Evolutionary conservation across 1,140 invertebrate genomes (phyloP).

Genomic region (Halictus rubicundus): DNA sequence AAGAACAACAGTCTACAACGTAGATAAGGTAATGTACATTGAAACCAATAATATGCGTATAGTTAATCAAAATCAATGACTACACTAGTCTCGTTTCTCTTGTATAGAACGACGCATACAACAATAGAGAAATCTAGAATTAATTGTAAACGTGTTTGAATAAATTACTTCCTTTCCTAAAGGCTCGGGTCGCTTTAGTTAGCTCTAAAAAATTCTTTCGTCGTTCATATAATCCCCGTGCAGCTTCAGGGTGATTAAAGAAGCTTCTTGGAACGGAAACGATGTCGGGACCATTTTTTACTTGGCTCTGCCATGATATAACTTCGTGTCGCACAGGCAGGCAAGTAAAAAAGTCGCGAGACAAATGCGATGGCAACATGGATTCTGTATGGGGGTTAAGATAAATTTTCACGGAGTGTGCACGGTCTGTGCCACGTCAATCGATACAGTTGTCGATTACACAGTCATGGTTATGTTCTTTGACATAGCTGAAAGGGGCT

Average conservation of each 20-base stretch:
- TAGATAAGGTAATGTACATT: no score
- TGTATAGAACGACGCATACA: no score
- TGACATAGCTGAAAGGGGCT: no score
- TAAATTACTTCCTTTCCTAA: background rate
- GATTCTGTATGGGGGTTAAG: background rate
- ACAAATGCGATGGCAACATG: background rate
- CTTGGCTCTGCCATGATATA: background rate
- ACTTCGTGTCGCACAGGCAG: no score
- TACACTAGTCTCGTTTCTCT: no score
- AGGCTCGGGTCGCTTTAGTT: background rate
- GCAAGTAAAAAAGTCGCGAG: background rate
- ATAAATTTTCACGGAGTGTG: background rate
- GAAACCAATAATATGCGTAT: no score
- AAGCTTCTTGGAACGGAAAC: slow-evolving; percentile 1
- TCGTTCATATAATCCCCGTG: slow-evolving; percentile 19
- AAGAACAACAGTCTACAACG: no score
- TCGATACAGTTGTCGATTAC: slow-evolving; percentile 1
- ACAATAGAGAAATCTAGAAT: background rate
- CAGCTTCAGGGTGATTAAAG: slow-evolving; percentile 34
- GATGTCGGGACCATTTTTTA: slow-evolving; percentile 34
- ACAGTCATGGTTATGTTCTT: no score
- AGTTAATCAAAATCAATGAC: no score
- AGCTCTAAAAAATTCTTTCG: slow-evolving; percentile 2
- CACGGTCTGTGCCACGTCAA: background rate
- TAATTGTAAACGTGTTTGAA: background rate